These are phyloP conservation scores for Falco punctatus DNA, from an alignment of 2,113 vertebrate genomes.

Conservation along the genomic window DNA sequence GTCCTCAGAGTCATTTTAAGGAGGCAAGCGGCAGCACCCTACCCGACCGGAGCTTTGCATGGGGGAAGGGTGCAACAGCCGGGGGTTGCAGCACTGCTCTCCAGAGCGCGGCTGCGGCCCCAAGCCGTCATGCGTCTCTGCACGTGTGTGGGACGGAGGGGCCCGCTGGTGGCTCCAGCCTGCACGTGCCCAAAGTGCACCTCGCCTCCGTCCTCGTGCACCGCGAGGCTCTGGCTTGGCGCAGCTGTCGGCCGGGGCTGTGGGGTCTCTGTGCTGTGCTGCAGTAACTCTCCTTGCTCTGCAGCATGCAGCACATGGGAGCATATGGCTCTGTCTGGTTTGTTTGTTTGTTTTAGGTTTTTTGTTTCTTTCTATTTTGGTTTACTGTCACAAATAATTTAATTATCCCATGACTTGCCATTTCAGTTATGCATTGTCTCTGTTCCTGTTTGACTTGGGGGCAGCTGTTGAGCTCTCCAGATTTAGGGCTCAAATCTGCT, in stretches of 20 bases:
- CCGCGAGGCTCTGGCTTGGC: rapidly evolving
- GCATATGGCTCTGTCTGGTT: slow-evolving; percentile 71
- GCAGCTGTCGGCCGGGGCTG: rapidly evolving
- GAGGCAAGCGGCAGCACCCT: background rate
- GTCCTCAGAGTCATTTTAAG: background rate
- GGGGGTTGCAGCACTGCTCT: background rate
- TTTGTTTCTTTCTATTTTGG: slow-evolving; percentile 75
- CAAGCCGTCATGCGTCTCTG: background rate
- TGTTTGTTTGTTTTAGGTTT: slow-evolving; percentile 73
- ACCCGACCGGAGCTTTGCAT: background rate
- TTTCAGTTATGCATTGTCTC: slow-evolving; percentile 75
- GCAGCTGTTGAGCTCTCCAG: slow-evolving; percentile 67
- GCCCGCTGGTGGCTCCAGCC: background rate
- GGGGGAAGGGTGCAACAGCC: background rate
- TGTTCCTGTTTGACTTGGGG: slow-evolving; percentile 72
- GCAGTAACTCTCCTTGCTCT: slow-evolving; percentile 18
- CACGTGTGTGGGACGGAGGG: background rate
- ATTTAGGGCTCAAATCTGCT: slow-evolving; percentile 70
- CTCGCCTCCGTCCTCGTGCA: rapidly evolving
- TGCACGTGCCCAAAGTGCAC: rapidly evolving
- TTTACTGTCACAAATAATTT: slow-evolving; percentile 75
- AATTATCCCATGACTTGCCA: slow-evolving; percentile 71
- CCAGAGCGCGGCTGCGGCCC: background rate
- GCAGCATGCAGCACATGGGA: background rate
- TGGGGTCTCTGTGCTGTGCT: background rate